These are phyloP conservation scores for Athrips mouffetella DNA, from an alignment of 2,888 invertebrate genomes.

Conservation along the genomic window DNA sequence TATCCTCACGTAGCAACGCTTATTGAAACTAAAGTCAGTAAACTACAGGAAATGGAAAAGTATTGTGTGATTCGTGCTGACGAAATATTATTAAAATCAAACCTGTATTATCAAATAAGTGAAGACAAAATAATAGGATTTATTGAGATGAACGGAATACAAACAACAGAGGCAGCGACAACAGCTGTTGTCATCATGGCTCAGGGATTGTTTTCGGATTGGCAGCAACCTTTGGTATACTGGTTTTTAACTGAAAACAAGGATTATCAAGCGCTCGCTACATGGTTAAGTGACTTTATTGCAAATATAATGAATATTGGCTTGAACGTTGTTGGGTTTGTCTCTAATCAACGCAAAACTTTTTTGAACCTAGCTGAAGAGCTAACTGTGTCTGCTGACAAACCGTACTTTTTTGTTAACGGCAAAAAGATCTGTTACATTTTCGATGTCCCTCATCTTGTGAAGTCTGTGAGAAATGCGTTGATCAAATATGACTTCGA, in stretches of 20 bases:
- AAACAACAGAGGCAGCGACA: constrained; percentile 25
- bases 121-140: constrained; percentile 32
- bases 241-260: constrained; percentile 25
- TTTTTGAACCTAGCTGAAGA: constrained; percentile 24
- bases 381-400: constrained; percentile 24
- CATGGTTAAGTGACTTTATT: constrained; percentile 32
- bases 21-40: background rate
- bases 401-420: constrained; percentile 30
- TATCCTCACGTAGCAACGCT: background rate
- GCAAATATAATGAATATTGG: constrained; percentile 28
- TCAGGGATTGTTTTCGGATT: constrained; percentile 29
- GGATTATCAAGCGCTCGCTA: constrained; percentile 17
- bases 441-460: constrained; percentile 33
- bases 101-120: constrained; percentile 27
- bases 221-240: constrained; percentile 28
- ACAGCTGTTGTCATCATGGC: constrained; percentile 29
- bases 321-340: constrained; percentile 28
- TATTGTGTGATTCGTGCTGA: constrained; percentile 25
- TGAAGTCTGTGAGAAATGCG: constrained; percentile 30
- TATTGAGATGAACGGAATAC: constrained; percentile 29
- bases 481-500: constrained; percentile 33
- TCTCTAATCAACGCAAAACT: constrained; percentile 26
- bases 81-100: constrained; percentile 25
- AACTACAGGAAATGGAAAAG: constrained; percentile 20
- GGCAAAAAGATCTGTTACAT: constrained; percentile 33